These are phyloP conservation scores for Polydrusus cervinus DNA, from an alignment of 2,888 invertebrate genomes.

Conservation along the genomic window DNA sequence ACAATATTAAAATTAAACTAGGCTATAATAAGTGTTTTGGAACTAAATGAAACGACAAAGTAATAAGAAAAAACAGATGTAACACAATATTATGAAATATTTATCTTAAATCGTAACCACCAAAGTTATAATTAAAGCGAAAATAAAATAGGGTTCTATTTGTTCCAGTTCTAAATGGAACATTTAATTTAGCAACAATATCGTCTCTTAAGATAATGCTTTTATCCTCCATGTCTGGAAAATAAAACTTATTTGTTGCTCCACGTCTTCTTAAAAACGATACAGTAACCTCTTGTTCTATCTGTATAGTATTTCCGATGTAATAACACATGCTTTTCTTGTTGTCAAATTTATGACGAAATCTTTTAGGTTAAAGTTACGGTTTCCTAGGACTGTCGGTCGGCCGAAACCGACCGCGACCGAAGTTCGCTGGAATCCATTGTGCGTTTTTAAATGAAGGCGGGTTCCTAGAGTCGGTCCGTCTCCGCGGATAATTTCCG, in stretches of 20 bases:
- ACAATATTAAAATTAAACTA: background rate
- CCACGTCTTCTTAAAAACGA: conserved; percentile 28
- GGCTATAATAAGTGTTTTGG: background rate
- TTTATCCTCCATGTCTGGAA: too few species aligned
- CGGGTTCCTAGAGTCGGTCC: too few species aligned
- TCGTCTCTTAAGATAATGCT: background rate
- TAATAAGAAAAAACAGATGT: background rate
- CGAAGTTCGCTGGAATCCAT: too few species aligned
- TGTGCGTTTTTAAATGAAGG: too few species aligned
- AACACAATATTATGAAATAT: background rate
- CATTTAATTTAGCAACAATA: conserved; percentile 22
- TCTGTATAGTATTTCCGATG: conserved; percentile 29
- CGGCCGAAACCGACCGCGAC: too few species aligned
- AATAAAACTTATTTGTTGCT: too few species aligned
- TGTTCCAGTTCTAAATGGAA: background rate
- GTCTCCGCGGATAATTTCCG: too few species aligned
- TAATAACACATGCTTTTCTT: conserved; percentile 30
- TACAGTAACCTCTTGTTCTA: conserved; percentile 8
- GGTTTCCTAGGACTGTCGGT: too few species aligned
- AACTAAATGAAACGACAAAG: background rate
- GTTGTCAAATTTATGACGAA: conserved; percentile 25
- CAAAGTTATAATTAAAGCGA: too few species aligned
- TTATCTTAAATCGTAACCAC: background rate
- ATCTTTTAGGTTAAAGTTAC: conserved; percentile 14
- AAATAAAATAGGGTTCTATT: too few species aligned